These are phyloP conservation scores for Megalopta genalis DNA, from an alignment of 1,140 invertebrate genomes.

Conservation along the genomic window DNA sequence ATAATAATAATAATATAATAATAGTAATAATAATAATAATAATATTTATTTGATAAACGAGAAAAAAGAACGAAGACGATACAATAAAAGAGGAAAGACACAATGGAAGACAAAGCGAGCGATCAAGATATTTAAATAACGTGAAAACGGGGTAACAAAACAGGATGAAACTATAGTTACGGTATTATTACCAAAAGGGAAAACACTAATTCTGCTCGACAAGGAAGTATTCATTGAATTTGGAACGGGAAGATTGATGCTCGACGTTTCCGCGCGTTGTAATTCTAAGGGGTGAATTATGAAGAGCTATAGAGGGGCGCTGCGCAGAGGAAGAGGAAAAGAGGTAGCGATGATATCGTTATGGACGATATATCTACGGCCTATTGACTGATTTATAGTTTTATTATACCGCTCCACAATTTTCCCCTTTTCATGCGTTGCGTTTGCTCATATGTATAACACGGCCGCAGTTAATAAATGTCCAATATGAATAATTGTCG, in stretches of 20 bases:
- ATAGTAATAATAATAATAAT: too few relatives aligned
- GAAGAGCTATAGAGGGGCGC: conserved; percentile 22
- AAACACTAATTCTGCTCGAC: too few relatives aligned
- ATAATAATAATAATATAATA: too few relatives aligned
- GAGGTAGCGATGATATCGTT: conserved; percentile 6
- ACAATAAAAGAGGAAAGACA: too few relatives aligned
- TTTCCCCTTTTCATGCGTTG: conserved; percentile 35
- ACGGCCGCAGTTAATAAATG: background rate
- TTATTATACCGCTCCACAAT: conserved; percentile 9
- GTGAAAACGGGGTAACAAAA: too few relatives aligned
- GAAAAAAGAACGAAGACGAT: too few relatives aligned
- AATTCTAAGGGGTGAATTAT: conserved; percentile 23
- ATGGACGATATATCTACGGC: conserved; percentile 9
- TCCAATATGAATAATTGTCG: background rate
- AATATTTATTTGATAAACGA: too few relatives aligned
- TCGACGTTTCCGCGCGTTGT: background rate
- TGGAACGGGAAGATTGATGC: background rate
- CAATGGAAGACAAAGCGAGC: too few relatives aligned
- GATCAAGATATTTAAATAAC: too few relatives aligned
- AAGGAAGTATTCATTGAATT: background rate
- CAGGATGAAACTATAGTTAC: too few relatives aligned
- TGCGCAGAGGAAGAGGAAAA: background rate
- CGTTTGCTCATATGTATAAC: too few relatives aligned
- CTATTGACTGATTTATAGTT: conserved; percentile 45
- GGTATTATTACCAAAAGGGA: too few relatives aligned